phyloP scores from a whole-genome alignment of 2,113 vertebrate species.

The Phylloscopus whistleri region DNA sequence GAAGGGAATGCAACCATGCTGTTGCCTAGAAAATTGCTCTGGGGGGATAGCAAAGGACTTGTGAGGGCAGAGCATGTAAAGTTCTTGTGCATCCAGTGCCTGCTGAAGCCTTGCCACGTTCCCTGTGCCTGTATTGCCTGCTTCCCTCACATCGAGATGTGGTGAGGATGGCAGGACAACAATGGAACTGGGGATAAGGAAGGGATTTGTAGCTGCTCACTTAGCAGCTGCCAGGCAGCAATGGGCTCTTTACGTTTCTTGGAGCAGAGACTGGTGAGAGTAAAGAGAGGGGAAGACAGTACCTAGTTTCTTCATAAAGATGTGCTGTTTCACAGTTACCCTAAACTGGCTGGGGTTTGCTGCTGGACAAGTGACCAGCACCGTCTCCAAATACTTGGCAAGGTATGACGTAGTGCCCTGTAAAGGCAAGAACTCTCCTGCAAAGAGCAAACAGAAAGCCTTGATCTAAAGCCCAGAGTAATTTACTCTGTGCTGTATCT shows the following conservation, averaged over 20 bases:
- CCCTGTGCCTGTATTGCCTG: not conserved
- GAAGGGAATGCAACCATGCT: conserved; percentile 49
- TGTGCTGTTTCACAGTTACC: fast-evolving
- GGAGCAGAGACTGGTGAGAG: not conserved
- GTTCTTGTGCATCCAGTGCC: not conserved
- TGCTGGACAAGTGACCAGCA: not conserved
- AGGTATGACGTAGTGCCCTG: not conserved
- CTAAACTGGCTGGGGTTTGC: not conserved
- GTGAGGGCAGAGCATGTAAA: conserved; percentile 44
- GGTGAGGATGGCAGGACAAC: not conserved
- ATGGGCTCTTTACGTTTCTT: not conserved
- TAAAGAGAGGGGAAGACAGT: not conserved
- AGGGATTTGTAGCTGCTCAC: not conserved
- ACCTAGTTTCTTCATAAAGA: not conserved
- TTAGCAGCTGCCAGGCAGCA: not conserved
- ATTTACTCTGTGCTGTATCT: not conserved
- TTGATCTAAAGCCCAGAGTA: not conserved
- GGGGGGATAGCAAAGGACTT: conserved; percentile 53
- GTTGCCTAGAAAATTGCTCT: conserved; percentile 56
- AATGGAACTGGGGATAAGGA: not conserved
- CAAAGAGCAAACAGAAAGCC: not conserved
- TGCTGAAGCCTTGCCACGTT: not conserved
- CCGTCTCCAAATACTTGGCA: not conserved
- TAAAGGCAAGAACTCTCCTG: not conserved
- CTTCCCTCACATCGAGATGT: fast-evolving